Base-by-base conservation (phyloP, 2,888 invertebrate genomes). In the Drosophila nr. medialis region DNA sequence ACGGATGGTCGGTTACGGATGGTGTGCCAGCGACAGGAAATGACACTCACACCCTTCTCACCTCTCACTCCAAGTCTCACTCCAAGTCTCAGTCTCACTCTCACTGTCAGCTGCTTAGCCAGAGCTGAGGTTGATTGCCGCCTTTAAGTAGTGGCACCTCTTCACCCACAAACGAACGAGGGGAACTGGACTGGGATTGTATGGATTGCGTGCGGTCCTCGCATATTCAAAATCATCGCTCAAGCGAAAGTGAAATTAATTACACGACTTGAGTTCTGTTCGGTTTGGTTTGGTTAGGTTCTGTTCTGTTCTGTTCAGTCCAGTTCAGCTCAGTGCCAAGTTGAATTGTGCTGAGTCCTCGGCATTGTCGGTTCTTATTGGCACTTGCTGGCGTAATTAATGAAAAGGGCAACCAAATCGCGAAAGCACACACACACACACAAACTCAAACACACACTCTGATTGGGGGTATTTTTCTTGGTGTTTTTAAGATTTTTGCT, bases 181-280 rank as follows among this genome's bases (percentile, higher is more conserved):
- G 18, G 50, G 24, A 7, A 45, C 27, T 32, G 50, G 36, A 34
- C 34, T 27, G 13, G 27, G 48, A 63, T 74, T 71, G 69, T 70
- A 61, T 64, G 77, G 71, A 72, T 87, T 81, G 87, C 88, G 88
- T 89, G 89, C 64, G 75, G 59, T 64, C 67, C 75, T 64, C 75
- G 80, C 75, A 83, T 86, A 83, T 89, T 78, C 87, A 83, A 85
- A 86, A 82, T 88, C 86, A 86, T 88, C 82, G 89, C 83, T 86
- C 81, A 83, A 81, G 70, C 86, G 83, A 89, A 89, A 84, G 86
- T 79, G 86, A 89, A 89, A 86, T 86, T 86, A 86, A 89, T 86
- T 86, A 84, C 85, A 73, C 71, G 71, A 83, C 84, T 88, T 74
- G 64, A 75, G 72, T 65, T 75, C 61, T 71, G 83, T 42, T 69